phyloP scores from a whole-genome alignment of 2,888 invertebrate genomes.

The Rhagophthalmus giganteus region DNA sequence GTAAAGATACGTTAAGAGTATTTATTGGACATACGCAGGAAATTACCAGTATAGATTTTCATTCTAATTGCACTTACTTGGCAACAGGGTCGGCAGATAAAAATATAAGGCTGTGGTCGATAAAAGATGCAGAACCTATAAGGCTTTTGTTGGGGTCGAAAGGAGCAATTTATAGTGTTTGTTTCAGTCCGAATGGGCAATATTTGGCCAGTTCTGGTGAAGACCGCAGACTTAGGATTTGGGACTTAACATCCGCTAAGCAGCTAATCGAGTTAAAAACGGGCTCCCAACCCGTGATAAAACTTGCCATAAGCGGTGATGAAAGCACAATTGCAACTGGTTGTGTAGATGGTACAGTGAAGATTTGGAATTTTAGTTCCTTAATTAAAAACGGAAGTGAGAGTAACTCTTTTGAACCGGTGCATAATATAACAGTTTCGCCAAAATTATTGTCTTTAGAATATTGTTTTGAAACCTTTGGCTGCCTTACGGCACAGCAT shows the following conservation, averaged over 20 bases:
- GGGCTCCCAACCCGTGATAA: constrained; percentile 65
- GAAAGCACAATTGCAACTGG: constrained; percentile 68
- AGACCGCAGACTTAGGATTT: constrained; percentile 70
- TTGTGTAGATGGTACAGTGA: constrained; percentile 66
- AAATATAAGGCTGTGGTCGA: constrained; percentile 84
- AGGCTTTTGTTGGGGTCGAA: constrained; percentile 80
- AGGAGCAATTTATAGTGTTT: constrained; percentile 72
- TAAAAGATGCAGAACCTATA: constrained; percentile 79
- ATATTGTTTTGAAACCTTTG: constrained; percentile 45
- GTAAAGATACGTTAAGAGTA: constrained; percentile 78
- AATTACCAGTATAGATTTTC: constrained; percentile 87
- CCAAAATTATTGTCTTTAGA: constrained; percentile 42
- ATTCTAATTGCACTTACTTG: constrained; percentile 87
- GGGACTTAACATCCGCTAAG: constrained; percentile 71
- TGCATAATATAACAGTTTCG: constrained; percentile 32
- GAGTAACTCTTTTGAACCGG: constrained; percentile 36
- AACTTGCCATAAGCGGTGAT: constrained; percentile 65
- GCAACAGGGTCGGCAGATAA: constrained; percentile 91
- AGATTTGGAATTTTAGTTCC: constrained; percentile 62
- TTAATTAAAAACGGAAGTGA: constrained; percentile 30
- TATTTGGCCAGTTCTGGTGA: constrained; percentile 84
- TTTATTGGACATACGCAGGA: constrained; percentile 88
- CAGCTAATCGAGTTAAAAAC: constrained; percentile 67
- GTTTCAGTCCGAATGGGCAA: constrained; percentile 84
- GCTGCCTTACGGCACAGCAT: constrained; percentile 28